Conservation (phyloP, 2,888 invertebrate species). For the Epinotia bilunana region DNA sequence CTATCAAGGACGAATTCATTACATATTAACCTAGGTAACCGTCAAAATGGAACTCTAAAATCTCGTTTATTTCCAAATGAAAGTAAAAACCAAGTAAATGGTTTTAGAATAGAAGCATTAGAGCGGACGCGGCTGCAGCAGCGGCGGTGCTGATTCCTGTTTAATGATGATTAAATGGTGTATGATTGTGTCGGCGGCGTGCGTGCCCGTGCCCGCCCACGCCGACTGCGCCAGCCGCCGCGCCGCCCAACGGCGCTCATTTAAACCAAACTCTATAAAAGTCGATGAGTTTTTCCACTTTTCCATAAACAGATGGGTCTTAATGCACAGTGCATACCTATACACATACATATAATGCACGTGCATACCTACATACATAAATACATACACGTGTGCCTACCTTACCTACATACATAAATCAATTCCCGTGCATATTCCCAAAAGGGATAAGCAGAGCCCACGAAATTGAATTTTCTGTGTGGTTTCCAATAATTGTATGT, state of each 20-base stretch:
- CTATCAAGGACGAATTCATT: neutral
- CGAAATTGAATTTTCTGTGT: too few species aligned
- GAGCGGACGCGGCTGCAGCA: slow-evolving; percentile 73
- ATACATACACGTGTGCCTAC: too few species aligned
- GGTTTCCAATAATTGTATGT: too few species aligned
- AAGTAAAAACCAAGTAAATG: slow-evolving; percentile 68
- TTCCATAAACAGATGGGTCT: too few species aligned
- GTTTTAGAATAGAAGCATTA: slow-evolving; percentile 54
- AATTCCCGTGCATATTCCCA: too few species aligned
- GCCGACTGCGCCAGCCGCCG: slow-evolving; percentile 48
- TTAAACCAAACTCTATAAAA: slow-evolving; percentile 21
- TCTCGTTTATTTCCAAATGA: slow-evolving; percentile 31
- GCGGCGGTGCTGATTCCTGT: slow-evolving; percentile 74
- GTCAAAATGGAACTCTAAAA: slow-evolving; percentile 14
- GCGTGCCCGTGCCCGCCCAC: slow-evolving; percentile 55
- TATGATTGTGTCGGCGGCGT: slow-evolving; percentile 74
- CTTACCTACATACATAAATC: too few species aligned
- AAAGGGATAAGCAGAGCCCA: too few species aligned
- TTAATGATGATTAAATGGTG: slow-evolving; percentile 83
- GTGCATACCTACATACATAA: too few species aligned
- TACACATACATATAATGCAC: too few species aligned
- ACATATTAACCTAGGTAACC: neutral
- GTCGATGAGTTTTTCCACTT: neutral
- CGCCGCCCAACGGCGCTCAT: slow-evolving; percentile 47
- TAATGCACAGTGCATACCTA: too few species aligned